A percentile compares a stretch with the other conserved stretches of the same genome.
These are phyloP conservation scores for Uloborus plumipes DNA, from an alignment of 2,888 invertebrate species.

Conservation along the genomic window DNA sequence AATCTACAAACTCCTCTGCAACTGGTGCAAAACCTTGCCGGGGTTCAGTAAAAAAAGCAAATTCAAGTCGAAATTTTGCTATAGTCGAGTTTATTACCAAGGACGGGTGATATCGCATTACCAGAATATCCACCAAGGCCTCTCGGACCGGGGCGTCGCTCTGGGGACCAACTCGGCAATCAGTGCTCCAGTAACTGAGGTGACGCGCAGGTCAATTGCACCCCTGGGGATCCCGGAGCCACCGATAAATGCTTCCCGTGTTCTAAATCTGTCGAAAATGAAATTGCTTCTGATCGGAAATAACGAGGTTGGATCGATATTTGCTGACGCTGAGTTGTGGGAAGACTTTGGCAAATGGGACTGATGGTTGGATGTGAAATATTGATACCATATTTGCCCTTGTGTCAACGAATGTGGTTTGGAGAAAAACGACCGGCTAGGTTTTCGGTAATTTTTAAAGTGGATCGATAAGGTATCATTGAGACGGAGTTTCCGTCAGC, in stretches of 20 bases:
- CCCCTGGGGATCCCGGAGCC: slow-evolving; percentile 12
- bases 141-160: slow-evolving; percentile 6
- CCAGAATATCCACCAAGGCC: slow-evolving; percentile 24
- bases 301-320: slow-evolving; percentile 47
- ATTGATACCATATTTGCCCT: too few relatives aligned
- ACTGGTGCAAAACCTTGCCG: slow-evolving; percentile 29
- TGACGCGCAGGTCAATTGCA: slow-evolving; percentile 34
- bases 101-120: slow-evolving; percentile 32
- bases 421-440: too few relatives aligned
- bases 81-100: slow-evolving; percentile 45
- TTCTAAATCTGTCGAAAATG: slow-evolving; percentile 59
- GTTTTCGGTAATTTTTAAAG: too few relatives aligned
- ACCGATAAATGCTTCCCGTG: not conserved
- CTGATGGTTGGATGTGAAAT: not conserved
- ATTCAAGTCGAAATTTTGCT: slow-evolving; percentile 18
- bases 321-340: slow-evolving; percentile 29
- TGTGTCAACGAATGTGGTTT: too few relatives aligned
- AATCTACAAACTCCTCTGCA: not conserved
- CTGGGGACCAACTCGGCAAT: slow-evolving; percentile 16
- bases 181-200: slow-evolving; percentile 11
- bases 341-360: slow-evolving; percentile 51
- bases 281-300: slow-evolving; percentile 59
- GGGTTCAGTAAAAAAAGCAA: slow-evolving; percentile 16
- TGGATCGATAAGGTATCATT: too few relatives aligned
- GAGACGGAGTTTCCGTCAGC: too few relatives aligned